Conservation (phyloP, 1,140 invertebrate species). For the Archivesica marissinica region DNA sequence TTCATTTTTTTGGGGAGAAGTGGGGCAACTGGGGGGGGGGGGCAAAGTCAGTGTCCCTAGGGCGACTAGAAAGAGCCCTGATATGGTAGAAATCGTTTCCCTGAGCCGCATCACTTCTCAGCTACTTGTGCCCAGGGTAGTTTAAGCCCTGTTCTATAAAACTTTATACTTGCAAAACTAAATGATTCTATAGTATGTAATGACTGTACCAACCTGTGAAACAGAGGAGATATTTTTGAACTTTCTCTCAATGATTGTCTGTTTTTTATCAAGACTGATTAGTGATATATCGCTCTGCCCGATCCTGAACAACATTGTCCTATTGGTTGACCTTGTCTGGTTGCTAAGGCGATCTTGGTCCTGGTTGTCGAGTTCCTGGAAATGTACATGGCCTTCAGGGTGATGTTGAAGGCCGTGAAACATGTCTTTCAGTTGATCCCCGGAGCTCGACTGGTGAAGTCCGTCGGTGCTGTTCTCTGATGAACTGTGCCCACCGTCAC, state of each 20-base stretch:
- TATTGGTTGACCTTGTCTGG: conserved; percentile 88
- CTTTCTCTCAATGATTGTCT: conserved; percentile 93
- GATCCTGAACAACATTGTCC: conserved; percentile 95
- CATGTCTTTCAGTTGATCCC: conserved; percentile 39
- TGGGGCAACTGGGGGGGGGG: too few species aligned
- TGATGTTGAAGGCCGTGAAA: conserved; percentile 41
- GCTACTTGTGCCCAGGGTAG: too few species aligned
- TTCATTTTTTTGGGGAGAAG: too few species aligned
- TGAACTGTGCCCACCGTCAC: conserved; percentile 47
- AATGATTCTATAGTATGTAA: too few species aligned
- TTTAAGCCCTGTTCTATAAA: too few species aligned
- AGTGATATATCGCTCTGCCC: conserved; percentile 93
- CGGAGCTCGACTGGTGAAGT: conserved; percentile 14
- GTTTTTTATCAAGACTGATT: conserved; percentile 96
- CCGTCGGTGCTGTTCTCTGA: conserved; percentile 42
- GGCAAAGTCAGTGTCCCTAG: too few species aligned
- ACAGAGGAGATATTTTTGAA: conserved; percentile 95
- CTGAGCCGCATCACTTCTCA: too few species aligned
- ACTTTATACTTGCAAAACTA: too few species aligned
- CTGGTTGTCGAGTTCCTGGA: too few species aligned
- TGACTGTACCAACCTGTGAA: conserved; percentile 87
- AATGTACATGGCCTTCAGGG: conserved; percentile 40
- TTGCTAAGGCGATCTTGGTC: not conserved
- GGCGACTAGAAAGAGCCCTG: too few species aligned
- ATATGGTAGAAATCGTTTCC: too few species aligned